A percentile compares a stretch with the other conserved stretches of the same genome.
phyloP scores from a whole-genome alignment of 2,888 invertebrate species.

The Eristalinus aeneus region DNA sequence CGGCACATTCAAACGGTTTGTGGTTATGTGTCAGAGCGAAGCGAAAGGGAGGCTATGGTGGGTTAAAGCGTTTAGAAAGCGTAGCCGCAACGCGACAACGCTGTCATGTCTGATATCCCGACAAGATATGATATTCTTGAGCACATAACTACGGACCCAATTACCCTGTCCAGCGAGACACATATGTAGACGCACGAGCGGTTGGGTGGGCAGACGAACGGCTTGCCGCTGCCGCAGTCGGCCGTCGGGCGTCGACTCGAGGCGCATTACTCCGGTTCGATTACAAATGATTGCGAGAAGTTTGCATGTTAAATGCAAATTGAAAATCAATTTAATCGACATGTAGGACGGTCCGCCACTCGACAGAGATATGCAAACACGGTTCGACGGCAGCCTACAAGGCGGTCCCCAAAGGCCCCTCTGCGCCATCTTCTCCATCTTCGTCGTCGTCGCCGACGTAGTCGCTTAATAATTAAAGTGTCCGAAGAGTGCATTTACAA shows the following conservation, averaged over 20 bases:
- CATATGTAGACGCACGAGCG: constrained; percentile 4
- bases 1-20: background rate
- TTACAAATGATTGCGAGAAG: constrained; percentile 71
- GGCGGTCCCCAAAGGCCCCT: background rate
- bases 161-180: constrained; percentile 49
- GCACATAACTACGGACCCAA: constrained; percentile 66
- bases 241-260: constrained; percentile 8
- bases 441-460: background rate
- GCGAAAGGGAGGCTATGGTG: background rate
- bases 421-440: background rate
- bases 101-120: constrained; percentile 64
- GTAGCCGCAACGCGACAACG: constrained; percentile 61
- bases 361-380: constrained; percentile 53
- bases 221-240: too few species aligned
- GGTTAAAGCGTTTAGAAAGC: constrained; percentile 46
- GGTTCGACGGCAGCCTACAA: background rate
- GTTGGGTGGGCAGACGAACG: background rate
- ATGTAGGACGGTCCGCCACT: constrained; percentile 56
- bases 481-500: constrained; percentile 69
- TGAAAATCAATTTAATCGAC: constrained; percentile 71
- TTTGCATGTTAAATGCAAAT: constrained; percentile 71
- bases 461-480: constrained; percentile 66
- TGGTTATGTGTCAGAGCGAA: background rate
- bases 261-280: constrained; percentile 69
- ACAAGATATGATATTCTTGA: constrained; percentile 67